phyloP scores from a whole-genome alignment of 2,888 invertebrate species.

The Periphyllus acericola region DNA sequence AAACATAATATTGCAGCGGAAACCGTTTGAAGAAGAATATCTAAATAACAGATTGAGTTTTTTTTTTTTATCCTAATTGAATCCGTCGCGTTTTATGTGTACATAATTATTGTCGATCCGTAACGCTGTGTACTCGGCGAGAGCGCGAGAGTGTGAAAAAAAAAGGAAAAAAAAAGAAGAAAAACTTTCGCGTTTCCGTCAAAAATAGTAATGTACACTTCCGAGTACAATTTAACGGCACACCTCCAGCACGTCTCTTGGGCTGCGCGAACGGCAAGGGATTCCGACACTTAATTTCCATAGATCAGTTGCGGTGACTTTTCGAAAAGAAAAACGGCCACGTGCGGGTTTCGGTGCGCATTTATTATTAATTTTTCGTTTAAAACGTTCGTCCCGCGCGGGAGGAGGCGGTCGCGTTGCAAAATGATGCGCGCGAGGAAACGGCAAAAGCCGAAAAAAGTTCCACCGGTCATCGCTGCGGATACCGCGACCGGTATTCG shows the following conservation, averaged over 20 bases:
- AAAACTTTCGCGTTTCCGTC: too few species aligned
- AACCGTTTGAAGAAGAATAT: too few species aligned
- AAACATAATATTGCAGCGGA: too few species aligned
- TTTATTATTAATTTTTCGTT: constrained; percentile 14
- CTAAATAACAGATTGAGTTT: too few species aligned
- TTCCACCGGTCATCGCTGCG: too few species aligned
- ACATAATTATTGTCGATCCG: too few species aligned
- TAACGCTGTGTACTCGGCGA: too few species aligned
- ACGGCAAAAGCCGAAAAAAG: not conserved
- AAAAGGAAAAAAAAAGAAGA: too few species aligned
- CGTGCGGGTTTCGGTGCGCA: not conserved
- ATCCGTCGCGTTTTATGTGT: too few species aligned
- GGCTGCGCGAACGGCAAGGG: not conserved
- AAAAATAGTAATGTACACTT: not conserved
- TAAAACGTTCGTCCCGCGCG: constrained; percentile 17
- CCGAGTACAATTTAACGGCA: not conserved
- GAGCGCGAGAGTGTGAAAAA: too few species aligned
- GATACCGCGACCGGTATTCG: not conserved
- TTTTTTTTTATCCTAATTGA: too few species aligned
- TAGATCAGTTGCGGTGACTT: not conserved
- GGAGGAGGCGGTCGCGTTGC: not conserved
- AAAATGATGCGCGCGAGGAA: not conserved
- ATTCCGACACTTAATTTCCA: not conserved
- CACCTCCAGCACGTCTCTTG: not conserved
- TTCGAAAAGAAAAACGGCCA: not conserved